These are phyloP conservation scores for Hemithea aestivaria DNA, from an alignment of 2,888 invertebrate species.

Conservation along the genomic window DNA sequence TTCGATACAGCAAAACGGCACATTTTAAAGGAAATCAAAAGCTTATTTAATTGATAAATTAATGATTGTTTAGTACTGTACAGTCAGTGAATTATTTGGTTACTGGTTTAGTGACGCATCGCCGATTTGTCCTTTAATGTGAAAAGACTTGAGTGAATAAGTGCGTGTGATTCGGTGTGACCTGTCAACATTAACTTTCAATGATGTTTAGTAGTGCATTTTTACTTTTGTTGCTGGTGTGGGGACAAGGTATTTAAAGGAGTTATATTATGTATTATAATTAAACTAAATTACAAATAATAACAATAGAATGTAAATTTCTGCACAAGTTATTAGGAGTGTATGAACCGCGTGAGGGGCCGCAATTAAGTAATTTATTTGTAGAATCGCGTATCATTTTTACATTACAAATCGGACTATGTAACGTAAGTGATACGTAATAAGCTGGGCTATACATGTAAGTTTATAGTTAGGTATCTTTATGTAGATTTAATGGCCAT, in stretches of 20 bases:
- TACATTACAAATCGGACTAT: no score
- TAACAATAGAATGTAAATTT: no score
- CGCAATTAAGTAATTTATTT: no score
- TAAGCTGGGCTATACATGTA: no score
- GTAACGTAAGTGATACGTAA: no score
- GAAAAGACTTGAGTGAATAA: conserved; percentile 27
- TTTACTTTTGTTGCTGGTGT: conserved; percentile 45
- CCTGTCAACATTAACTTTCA: conserved; percentile 23
- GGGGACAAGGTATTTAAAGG: conserved; percentile 52
- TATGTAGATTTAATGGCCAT: no score
- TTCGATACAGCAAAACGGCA: conserved; percentile 53
- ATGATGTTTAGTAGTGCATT: conserved; percentile 45
- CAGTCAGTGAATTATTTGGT: conserved; percentile 33
- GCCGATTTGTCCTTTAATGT: conserved; percentile 31
- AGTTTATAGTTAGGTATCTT: no score
- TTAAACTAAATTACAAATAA: no score
- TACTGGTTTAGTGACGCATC: conserved; percentile 8
- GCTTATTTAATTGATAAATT: conserved; percentile 32
- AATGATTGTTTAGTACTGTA: conserved; percentile 28
- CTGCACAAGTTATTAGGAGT: no score
- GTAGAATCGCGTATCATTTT: no score
- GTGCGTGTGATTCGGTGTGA: conserved; percentile 36
- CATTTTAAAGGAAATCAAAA: conserved; percentile 45
- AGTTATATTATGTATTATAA: no score
- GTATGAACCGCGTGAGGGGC: no score